phyloP scores from a whole-genome alignment of 2,113 vertebrate genomes.

The Cebus imitator region DNA sequence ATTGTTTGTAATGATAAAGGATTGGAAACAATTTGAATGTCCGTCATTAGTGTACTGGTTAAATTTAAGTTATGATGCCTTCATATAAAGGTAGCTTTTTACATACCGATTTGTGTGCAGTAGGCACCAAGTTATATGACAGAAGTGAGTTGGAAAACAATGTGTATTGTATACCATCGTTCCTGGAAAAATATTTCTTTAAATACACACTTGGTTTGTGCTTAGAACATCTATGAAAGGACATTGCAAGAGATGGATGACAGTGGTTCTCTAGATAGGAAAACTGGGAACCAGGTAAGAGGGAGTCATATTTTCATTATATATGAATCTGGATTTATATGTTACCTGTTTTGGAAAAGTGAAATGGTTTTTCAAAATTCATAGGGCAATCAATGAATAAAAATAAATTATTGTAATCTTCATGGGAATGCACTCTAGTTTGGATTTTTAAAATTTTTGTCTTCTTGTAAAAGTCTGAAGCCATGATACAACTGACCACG shows the following conservation, averaged over 20 bases:
- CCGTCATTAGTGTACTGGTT: not conserved
- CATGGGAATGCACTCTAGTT: conserved; percentile 3
- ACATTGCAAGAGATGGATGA: not conserved
- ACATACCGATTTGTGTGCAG: not conserved
- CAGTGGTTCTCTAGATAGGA: not conserved
- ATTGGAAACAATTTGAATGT: not conserved
- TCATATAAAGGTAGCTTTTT: not conserved
- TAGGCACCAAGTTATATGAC: not conserved
- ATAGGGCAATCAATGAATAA: not conserved
- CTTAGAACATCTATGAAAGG: not conserved
- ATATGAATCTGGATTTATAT: not conserved
- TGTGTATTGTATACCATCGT: not conserved
- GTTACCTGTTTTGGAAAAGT: conserved; percentile 4
- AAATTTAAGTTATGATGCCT: not conserved
- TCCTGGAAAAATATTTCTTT: not conserved
- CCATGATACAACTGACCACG: not conserved
- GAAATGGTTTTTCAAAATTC: conserved; percentile 29
- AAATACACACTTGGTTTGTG: not conserved
- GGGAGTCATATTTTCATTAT: not conserved
- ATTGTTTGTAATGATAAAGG: not conserved
- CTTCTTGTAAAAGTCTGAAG: too few species aligned
- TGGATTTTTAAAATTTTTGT: not conserved
- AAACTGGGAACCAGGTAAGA: not conserved
- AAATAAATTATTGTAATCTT: not conserved
- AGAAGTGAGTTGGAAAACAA: not conserved